Conservation (phyloP, 2,888 invertebrate genomes). For the Drosophila paranaensis region DNA sequence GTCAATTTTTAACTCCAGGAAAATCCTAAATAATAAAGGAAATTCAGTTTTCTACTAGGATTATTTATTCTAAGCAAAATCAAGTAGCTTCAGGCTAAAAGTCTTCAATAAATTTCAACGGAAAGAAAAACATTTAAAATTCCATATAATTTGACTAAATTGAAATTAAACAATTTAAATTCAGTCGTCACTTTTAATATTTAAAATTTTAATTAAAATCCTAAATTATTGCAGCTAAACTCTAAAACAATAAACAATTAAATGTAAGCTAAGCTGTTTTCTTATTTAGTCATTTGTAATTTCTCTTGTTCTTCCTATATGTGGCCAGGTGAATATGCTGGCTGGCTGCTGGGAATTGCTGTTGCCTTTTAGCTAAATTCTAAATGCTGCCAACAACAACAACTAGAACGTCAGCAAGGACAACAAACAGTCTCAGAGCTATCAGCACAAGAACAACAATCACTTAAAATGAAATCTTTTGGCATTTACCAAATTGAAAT, state of each 20-base stretch:
- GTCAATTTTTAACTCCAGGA: too few relatives aligned
- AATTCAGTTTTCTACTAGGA: background rate
- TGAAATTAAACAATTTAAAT: background rate
- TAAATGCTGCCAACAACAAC: background rate
- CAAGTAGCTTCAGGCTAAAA: background rate
- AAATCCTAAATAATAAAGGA: too few relatives aligned
- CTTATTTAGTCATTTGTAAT: slow-evolving; percentile 1
- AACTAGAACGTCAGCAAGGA: background rate
- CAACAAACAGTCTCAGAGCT: background rate
- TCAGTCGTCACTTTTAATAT: background rate
- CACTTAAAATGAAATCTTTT: slow-evolving; percentile 28
- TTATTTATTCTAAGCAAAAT: background rate
- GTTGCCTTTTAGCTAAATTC: slow-evolving; percentile 7
- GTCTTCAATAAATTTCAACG: too few relatives aligned
- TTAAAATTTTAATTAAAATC: too few relatives aligned
- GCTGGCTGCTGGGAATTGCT: slow-evolving; percentile 17
- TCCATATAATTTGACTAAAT: too few relatives aligned
- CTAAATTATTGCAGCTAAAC: background rate
- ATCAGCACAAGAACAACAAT: slow-evolving; percentile 12
- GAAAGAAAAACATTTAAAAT: background rate
- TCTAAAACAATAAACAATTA: background rate
- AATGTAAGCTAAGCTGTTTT: background rate
- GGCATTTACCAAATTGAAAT: slow-evolving; percentile 38
- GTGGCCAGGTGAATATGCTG: background rate
- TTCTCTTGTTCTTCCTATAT: slow-evolving; percentile 12